Base-by-base conservation (phyloP, 2,797 vertebrate species). In the Passerculus sandwichensis region DNA sequence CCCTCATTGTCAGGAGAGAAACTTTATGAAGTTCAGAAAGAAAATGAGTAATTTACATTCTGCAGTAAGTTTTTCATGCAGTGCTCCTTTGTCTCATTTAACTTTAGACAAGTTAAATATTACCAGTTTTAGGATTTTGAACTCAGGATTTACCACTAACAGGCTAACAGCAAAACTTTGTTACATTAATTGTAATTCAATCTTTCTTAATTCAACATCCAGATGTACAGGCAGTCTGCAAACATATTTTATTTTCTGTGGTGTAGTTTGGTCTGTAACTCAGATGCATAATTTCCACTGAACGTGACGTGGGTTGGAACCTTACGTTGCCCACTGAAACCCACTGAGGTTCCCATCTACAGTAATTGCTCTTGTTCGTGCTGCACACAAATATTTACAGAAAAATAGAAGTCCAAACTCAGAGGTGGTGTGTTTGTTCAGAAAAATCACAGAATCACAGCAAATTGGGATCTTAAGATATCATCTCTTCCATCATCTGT, bases 241-340 rank as follows among this genome's bases (percentile, higher is more conserved):
- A 73, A 57, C 48, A 70, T 23, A 27, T 71, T 59, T 15, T 71
- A 7, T 75, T 84, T 72, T 93, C 66, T 93, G 9, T 60, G 27
- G 2, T 2, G 1, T 40, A 57, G 10, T 62, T 85, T 70, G 42
- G 22, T 53, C 77, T 85, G 45, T 84, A 86, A 71, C 42, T 93
- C 15, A 6, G 65, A 80, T 36, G 27, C 20, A 14, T 87, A 57
- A 91, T 93, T 96, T 93, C 88, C 94, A 92, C 85, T 89, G 54
- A 92, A 87, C 26, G 30, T 16, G 25, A 54, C 2, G 38, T 94
- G 45, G 20, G 22, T 36, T 69, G 74, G 81, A 91, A 85, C 26
- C 8, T 72, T 21, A 19, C 0, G 0, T 8, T 64, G 36, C 23
- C 42, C 60, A 30, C 62, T 70, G 86, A 79, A 75, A 73, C 71